Base-by-base conservation (phyloP, 2,797 vertebrate species). In the Tachyglossus aculeatus region DNA sequence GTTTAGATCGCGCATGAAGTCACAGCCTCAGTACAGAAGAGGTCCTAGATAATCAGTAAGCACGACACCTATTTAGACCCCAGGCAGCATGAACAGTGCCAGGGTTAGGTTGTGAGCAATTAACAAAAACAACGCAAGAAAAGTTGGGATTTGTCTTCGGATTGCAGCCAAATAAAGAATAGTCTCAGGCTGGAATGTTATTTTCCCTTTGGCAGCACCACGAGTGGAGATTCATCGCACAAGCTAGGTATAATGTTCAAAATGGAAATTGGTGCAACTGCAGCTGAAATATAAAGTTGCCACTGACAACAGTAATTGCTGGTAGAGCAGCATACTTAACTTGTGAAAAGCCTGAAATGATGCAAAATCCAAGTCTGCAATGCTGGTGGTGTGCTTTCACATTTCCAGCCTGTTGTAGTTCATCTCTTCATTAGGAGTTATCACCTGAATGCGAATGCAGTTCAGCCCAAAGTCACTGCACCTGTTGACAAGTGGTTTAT, bases 301-400 rank as follows among this genome's bases (percentile, higher is more conserved):
- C 43, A 75, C 81, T 89, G 91, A 92, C 88, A 81, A 68, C 72
- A 40, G 74, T 82, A 57, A 91, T 93, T 93, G 91, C 91, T 93
- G 91, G 86, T 88, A 90, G 85, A 90, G 87, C 54, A 57, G 21
- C 50, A 2, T 89, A 83, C 63, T 89, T 86, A 18, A 6, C n/a
- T 1, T 64, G 40, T 74, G 41, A 86, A 86, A 76, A 83, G 69
- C 83, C 85, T 85, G 80, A 80, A 71, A 68, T 64, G 66, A 58
- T 70, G 51, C 41, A 65, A 69, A 80, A 74, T 39, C 39, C 56
- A 59, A 16, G 67, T 55, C 55, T 59, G 52, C 61, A 45, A 34
- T 78, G 86, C 44, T 76, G 43, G 48, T 77, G 67, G 60, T 1
- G 3, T 38, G 81, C 39, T 72, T 81, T 58, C 54, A 40, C 12